Conservation (phyloP, 2,113 vertebrate genomes). For the Plecturocebus donacophilus region DNA sequence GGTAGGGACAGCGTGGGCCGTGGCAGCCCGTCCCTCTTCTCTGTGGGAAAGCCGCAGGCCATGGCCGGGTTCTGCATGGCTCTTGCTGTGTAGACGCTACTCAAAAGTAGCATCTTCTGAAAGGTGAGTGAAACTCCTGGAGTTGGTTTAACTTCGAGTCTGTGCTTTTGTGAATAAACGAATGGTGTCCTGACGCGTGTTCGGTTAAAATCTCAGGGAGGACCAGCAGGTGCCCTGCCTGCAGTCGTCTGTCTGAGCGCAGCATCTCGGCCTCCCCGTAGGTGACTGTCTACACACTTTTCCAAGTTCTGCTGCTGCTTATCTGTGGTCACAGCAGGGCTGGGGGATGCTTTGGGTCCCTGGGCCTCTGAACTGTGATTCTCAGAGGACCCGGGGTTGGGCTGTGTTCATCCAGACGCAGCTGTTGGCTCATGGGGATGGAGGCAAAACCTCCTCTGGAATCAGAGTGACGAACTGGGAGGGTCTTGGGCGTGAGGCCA, state of each 20-base stretch:
- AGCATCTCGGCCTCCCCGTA: background rate
- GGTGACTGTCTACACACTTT: background rate
- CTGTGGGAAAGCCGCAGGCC: background rate
- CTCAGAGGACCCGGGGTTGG: background rate
- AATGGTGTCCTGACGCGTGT: background rate
- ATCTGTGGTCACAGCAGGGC: background rate
- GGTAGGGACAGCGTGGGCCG: background rate
- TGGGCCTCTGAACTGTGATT: background rate
- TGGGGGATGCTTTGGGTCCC: background rate
- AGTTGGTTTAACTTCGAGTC: background rate
- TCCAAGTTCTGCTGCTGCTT: background rate
- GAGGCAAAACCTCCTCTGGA: background rate
- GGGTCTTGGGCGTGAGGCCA: background rate
- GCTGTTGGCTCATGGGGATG: too few relatives aligned
- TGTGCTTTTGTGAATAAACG: background rate
- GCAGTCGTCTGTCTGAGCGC: background rate
- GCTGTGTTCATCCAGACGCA: background rate
- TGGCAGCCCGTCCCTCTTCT: rapidly evolving
- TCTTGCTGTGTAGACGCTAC: background rate
- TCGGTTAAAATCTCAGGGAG: background rate
- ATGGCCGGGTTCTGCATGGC: too few relatives aligned
- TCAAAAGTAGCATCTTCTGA: background rate
- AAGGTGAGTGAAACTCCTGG: background rate
- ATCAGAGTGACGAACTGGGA: too few relatives aligned
- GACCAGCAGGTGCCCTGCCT: too few relatives aligned